Evolutionary conservation across 2,888 invertebrate genomes (phyloP).

Genomic region (Drosophila maculinotata): DNA sequence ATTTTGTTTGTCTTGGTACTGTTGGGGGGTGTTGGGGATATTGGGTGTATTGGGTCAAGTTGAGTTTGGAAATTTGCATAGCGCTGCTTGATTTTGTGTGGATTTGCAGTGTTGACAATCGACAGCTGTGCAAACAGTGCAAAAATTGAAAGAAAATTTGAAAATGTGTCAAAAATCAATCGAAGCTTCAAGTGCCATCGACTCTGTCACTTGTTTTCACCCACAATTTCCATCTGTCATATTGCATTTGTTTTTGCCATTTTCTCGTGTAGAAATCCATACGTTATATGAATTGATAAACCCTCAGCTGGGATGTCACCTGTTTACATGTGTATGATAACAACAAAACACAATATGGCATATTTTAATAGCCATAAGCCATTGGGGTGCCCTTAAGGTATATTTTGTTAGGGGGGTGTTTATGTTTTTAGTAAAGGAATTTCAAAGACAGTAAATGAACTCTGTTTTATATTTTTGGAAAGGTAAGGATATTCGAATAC

Average conservation of each 20-base stretch:
- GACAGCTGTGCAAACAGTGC: constrained; percentile 48
- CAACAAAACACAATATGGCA: constrained; percentile 14
- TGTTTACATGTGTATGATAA: constrained; percentile 29
- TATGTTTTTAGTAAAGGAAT: too few relatives aligned
- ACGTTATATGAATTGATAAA: constrained; percentile 8
- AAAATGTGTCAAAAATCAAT: constrained; percentile 70
- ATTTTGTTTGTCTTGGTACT: constrained; percentile 27
- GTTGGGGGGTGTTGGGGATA: background rate
- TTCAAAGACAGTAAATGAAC: too few relatives aligned
- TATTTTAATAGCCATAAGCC: background rate
- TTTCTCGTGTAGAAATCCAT: constrained; percentile 5
- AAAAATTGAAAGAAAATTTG: constrained; percentile 32
- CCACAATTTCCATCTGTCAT: constrained; percentile 26
- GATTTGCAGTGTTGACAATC: constrained; percentile 48
- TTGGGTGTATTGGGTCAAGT: background rate
- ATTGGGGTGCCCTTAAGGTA: background rate
- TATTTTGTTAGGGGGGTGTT: too few relatives aligned
- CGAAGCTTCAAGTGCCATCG: constrained; percentile 52
- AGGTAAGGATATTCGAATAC: too few relatives aligned
- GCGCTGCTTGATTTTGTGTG: constrained; percentile 58
- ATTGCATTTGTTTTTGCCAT: constrained; percentile 34
- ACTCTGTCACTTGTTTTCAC: constrained; percentile 17
- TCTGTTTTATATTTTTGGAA: too few relatives aligned
- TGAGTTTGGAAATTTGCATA: constrained; percentile 46
- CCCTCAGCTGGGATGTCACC: constrained; percentile 17